phyloP scores from a whole-genome alignment of 2,113 vertebrate species.

The Isurus oxyrinchus region DNA sequence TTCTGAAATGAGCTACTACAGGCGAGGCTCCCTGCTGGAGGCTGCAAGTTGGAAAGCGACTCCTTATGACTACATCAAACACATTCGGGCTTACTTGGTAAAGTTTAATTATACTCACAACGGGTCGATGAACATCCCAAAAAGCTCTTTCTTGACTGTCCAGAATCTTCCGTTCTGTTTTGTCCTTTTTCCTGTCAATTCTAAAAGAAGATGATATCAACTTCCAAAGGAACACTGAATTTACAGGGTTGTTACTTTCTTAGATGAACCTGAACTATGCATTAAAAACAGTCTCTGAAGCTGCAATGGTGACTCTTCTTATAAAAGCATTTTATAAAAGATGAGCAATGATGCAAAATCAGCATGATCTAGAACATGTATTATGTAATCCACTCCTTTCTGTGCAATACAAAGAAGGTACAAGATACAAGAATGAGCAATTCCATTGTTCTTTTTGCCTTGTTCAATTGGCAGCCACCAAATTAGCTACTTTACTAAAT shows the following conservation, averaged over 20 bases:
- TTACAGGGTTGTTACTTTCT: neutral
- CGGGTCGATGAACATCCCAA: constrained; percentile 93
- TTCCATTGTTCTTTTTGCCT: neutral
- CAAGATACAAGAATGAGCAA: neutral
- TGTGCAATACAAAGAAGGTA: neutral
- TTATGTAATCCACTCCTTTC: neutral
- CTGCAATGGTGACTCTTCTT: neutral
- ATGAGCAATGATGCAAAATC: neutral
- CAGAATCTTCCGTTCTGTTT: constrained; percentile 91
- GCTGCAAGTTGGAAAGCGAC: neutral
- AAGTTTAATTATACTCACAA: constrained; percentile 63
- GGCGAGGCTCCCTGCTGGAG: neutral
- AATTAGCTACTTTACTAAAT: neutral
- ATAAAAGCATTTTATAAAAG: no score
- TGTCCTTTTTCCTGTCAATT: constrained; percentile 94
- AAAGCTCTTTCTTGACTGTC: constrained; percentile 95
- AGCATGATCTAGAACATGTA: neutral
- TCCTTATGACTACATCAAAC: neutral
- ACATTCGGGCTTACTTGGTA: neutral
- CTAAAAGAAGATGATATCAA: constrained; percentile 53
- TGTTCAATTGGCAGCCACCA: neutral
- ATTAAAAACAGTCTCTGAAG: neutral
- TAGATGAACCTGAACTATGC: neutral
- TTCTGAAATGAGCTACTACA: neutral
- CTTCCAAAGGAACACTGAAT: neutral